A percentile compares a stretch with the other conserved stretches of the same genome.
Evolutionary conservation across 2,113 vertebrate species (phyloP).

Genomic region (Cyphomyrus plagiostoma): DNA sequence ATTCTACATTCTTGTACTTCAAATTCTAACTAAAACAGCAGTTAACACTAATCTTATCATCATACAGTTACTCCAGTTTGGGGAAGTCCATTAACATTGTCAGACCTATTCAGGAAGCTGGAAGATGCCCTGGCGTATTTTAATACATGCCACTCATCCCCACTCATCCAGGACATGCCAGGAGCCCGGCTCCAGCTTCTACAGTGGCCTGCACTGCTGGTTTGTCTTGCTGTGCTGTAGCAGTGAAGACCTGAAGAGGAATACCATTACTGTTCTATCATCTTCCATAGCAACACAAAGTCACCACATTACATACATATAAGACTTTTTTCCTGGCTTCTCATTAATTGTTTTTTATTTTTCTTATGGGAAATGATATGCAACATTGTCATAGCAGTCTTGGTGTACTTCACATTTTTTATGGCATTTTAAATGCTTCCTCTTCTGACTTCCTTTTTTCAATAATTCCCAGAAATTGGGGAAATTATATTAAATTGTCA

Average conservation of each 20-base stretch:
- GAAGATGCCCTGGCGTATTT: constrained; percentile 47
- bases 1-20: background rate
- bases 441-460: background rate
- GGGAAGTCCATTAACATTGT: constrained; percentile 49
- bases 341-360: background rate
- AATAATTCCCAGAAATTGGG: background rate
- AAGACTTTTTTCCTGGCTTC: background rate
- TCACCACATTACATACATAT: background rate
- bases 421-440: background rate
- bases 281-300: background rate
- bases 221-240: constrained; percentile 23
- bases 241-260: background rate
- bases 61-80: constrained; percentile 51
- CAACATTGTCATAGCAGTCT: background rate
- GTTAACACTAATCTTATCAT: constrained; percentile 1
- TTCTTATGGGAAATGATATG: background rate
- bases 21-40: background rate
- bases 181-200: constrained; percentile 56
- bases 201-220: constrained; percentile 55
- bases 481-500: background rate
- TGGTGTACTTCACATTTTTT: background rate
- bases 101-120: constrained; percentile 49
- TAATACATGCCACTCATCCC: constrained; percentile 35
- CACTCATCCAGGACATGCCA: constrained; percentile 31
- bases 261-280: background rate